Evolutionary conservation across 2,113 vertebrate genomes (phyloP).

Genomic region (Triplophysa rosa): DNA sequence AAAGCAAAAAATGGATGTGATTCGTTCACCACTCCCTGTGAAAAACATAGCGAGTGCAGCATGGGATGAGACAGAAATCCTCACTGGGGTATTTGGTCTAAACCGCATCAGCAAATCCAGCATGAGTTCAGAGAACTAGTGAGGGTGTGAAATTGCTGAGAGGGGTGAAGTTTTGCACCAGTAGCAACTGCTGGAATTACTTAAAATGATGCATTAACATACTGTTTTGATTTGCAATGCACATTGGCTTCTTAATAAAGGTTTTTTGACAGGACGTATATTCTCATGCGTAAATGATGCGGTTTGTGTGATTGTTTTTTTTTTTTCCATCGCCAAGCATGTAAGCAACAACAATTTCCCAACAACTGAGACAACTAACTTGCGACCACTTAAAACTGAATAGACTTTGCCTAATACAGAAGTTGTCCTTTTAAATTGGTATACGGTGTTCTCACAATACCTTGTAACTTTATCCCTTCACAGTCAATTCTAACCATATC

Average conservation of each 20-base stretch:
- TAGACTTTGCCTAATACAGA: background rate
- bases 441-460: background rate
- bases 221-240: background rate
- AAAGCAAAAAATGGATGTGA: conserved; percentile 11
- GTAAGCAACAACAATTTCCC: background rate
- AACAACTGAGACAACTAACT: background rate
- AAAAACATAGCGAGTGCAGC: background rate
- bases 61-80: background rate
- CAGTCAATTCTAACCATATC: conserved; percentile 24
- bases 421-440: background rate
- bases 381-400: background rate
- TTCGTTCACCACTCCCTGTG: background rate
- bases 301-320: background rate
- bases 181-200: conserved; percentile 53
- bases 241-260: conserved; percentile 15
- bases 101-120: conserved; percentile 45
- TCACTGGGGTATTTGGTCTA: conserved; percentile 47
- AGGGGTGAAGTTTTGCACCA: conserved; percentile 38
- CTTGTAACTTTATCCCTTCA: conserved; percentile 34
- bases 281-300: conserved; percentile 30
- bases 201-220: conserved; percentile 53
- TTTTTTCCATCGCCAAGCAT: conserved; percentile 3
- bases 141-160: conserved; percentile 42
- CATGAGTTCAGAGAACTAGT: conserved; percentile 54
- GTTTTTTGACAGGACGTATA: background rate